Evolutionary conservation across 2,888 invertebrate species (phyloP), one percentile per base, ranked within the genome.

Genomic region (Beris chalybata): DNA sequence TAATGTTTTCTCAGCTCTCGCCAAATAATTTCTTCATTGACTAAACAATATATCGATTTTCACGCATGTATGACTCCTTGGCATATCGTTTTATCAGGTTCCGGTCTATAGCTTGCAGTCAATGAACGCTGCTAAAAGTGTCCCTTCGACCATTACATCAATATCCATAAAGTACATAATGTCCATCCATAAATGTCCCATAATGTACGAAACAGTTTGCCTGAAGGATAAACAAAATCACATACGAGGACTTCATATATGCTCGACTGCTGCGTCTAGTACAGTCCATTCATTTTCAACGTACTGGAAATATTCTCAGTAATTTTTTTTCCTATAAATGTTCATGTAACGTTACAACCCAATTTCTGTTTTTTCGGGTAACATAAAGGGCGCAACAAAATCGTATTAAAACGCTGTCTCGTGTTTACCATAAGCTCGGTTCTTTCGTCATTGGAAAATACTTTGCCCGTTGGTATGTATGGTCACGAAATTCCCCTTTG

Each of bases 1-100:
- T 22, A 2, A 1, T 22, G 22, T 22, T 22, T 22, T 22, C 22
- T 22, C 22, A 22, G 22, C 22, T 22, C 22, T 4, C 38, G 7
- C 38, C 48, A 59, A 59, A 59, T 59, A 59, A 59, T 59, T 59
- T 47, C 30, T 59, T 59, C 47, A 48, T 32, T 48, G 58, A 59
- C 47, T 48, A 22, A 22, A 22, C 22, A 22, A 22, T 22, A 22
- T 3, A 47, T 59, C 48, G 31, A 59, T 47, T 59, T 59, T 59
- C 48, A 59, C 47, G 58, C 58, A 47, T 59, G 58, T 47, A 47
- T 48, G 58, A 47, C n/a, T 7, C 22, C 15, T 9, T 12, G 12
- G 9, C 4, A 22, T 6, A n/a, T 45, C 13, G 3, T 13, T 22
- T 58, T 12, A 54, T 54, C 32, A 54, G 54, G 38, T 9, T 38